A percentile compares a stretch with the other conserved stretches of the same genome.
Evolutionary conservation across 2,888 invertebrate genomes (phyloP).

Genomic region (Hypomecis atomaria): DNA sequence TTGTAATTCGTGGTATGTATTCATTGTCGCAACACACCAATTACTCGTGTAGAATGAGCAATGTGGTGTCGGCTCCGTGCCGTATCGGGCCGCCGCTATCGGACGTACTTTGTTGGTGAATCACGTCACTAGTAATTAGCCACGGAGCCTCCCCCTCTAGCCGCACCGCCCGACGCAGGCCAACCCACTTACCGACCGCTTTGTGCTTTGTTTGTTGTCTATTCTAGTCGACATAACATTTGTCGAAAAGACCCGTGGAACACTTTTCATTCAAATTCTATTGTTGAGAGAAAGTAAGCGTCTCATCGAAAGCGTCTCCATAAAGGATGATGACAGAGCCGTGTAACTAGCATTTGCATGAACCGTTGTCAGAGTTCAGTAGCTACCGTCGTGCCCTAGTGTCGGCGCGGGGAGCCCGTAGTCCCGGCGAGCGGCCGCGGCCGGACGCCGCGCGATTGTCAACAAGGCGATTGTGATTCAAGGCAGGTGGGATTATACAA

Average conservation of each 20-base stretch:
- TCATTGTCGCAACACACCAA: not conserved
- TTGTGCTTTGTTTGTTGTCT: slow-evolving; percentile 12
- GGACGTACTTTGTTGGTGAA: slow-evolving; percentile 17
- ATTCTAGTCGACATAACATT: slow-evolving; percentile 11
- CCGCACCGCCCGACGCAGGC: not conserved
- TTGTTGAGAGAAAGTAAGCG: slow-evolving; percentile 31
- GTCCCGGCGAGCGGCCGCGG: not conserved
- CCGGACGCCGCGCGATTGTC: not conserved
- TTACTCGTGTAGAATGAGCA: slow-evolving; percentile 1
- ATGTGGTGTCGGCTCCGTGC: slow-evolving; percentile 5
- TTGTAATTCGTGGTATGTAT: slow-evolving; percentile 3
- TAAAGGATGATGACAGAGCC: slow-evolving; percentile 5
- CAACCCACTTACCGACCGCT: slow-evolving; percentile 13
- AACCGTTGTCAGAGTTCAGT: not conserved
- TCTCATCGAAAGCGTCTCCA: slow-evolving; percentile 21
- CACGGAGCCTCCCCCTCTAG: not conserved
- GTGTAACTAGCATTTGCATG: not conserved
- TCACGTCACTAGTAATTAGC: slow-evolving; percentile 18
- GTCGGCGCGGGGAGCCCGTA: not conserved
- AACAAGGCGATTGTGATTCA: slow-evolving; percentile 39
- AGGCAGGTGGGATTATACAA: slow-evolving; percentile 20
- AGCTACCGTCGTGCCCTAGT: not conserved
- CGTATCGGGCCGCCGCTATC: slow-evolving; percentile 7
- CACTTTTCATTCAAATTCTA: slow-evolving; percentile 26
- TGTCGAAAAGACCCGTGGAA: slow-evolving; percentile 17